These are phyloP conservation scores for Dasysyrphus albostriatus DNA, from an alignment of 2,888 invertebrate species.

Conservation along the genomic window DNA sequence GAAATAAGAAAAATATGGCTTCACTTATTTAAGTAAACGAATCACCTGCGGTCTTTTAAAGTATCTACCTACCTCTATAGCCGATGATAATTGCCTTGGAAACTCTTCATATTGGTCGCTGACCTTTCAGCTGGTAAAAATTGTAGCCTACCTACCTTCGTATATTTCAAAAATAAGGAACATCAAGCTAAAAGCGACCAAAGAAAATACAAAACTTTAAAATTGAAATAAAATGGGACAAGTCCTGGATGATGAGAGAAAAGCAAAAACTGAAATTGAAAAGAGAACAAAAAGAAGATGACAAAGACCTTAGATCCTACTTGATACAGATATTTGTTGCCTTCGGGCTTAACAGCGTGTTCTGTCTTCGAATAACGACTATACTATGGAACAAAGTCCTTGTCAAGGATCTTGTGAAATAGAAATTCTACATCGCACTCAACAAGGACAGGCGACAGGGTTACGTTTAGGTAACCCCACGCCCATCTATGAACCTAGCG, in stretches of 20 bases:
- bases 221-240: neutral
- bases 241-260: neutral
- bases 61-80: too few species aligned
- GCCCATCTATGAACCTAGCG: neutral
- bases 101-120: too few species aligned
- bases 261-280: neutral
- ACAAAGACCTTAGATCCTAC: constrained; percentile 41
- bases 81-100: too few species aligned
- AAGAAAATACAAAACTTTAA: neutral
- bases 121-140: too few species aligned
- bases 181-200: too few species aligned
- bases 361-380: constrained; percentile 3
- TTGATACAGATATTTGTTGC: constrained; percentile 39
- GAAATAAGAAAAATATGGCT: too few species aligned
- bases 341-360: constrained; percentile 32
- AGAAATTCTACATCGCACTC: constrained; percentile 29
- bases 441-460: neutral
- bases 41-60: too few species aligned
- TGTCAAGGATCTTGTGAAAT: constrained; percentile 57
- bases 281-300: constrained; percentile 25
- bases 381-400: constrained; percentile 41
- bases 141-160: too few species aligned
- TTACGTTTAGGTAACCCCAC: neutral
- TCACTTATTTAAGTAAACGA: too few species aligned
- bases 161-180: too few species aligned